phyloP scores from a whole-genome alignment of 1,140 invertebrate genomes.

The Leptinotarsa lineolata region DNA sequence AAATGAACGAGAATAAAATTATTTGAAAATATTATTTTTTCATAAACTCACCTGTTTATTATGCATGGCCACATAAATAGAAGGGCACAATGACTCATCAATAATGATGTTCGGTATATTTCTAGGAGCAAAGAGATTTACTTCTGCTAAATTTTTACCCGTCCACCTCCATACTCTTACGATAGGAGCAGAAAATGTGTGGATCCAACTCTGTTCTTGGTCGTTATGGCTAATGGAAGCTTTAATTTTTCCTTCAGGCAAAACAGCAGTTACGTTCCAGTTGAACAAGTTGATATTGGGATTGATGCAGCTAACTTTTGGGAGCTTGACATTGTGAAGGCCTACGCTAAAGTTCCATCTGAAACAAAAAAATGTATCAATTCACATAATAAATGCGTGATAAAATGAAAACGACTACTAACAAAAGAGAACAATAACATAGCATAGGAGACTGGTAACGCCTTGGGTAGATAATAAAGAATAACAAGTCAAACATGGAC shows the following conservation, averaged over 20 bases:
- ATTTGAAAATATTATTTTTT: too few species aligned
- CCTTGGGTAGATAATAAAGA: too few species aligned
- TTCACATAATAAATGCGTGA: too few species aligned
- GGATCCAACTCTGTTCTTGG: constrained; percentile 67
- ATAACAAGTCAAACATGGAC: too few species aligned
- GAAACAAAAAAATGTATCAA: constrained; percentile 35
- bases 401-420: too few species aligned
- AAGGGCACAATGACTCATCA: constrained; percentile 61
- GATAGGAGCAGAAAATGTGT: constrained; percentile 82
- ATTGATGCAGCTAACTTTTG: constrained; percentile 49
- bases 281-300: constrained; percentile 56
- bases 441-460: neutral
- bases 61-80: constrained; percentile 86
- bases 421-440: too few species aligned
- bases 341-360: constrained; percentile 97
- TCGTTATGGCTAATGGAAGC: constrained; percentile 64
- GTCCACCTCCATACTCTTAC: constrained; percentile 80
- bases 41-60: constrained; percentile 67
- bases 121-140: constrained; percentile 71
- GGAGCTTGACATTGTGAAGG: constrained; percentile 78
- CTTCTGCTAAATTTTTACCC: constrained; percentile 63
- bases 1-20: constrained; percentile 23
- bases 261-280: constrained; percentile 66
- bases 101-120: constrained; percentile 27
- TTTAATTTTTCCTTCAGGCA: constrained; percentile 77